Conservation (phyloP, 2,888 invertebrate genomes). For the Polia nebulosa region DNA sequence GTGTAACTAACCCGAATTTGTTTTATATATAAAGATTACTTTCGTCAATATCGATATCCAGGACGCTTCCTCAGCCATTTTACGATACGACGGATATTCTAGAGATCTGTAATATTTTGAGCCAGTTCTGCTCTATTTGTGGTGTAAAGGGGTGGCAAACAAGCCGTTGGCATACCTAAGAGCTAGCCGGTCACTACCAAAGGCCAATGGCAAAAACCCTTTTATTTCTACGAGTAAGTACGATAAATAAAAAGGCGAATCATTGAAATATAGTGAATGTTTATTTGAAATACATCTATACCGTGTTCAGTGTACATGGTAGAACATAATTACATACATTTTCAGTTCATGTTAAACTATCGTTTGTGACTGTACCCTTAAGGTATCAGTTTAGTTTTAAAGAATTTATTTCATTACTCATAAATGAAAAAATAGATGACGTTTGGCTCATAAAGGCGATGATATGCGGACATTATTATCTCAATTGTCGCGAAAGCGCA, state of each 20-base stretch:
- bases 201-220: neutral
- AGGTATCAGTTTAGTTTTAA: conserved; percentile 3
- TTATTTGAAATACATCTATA: conserved; percentile 60
- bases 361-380: conserved; percentile 26
- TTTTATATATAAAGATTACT: too few relatives aligned
- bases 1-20: too few relatives aligned
- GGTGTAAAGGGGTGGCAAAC: neutral
- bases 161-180: neutral
- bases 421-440: neutral
- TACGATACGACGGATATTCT: neutral
- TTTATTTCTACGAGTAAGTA: neutral
- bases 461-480: conserved; percentile 4
- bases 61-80: too few relatives aligned
- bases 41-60: too few relatives aligned
- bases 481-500: neutral
- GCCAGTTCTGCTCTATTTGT: neutral
- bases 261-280: conserved; percentile 54
- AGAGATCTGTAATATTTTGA: neutral
- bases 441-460: neutral
- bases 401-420: neutral
- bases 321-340: conserved; percentile 41
- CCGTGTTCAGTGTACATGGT: conserved; percentile 39
- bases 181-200: neutral
- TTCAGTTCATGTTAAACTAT: conserved; percentile 1
- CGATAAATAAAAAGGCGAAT: conserved; percentile 33